Evolutionary conservation across 1,140 invertebrate genomes (phyloP), one percentile per base, ranked within the genome.

Genomic region (silkworm (Bombyx mori)): DNA sequence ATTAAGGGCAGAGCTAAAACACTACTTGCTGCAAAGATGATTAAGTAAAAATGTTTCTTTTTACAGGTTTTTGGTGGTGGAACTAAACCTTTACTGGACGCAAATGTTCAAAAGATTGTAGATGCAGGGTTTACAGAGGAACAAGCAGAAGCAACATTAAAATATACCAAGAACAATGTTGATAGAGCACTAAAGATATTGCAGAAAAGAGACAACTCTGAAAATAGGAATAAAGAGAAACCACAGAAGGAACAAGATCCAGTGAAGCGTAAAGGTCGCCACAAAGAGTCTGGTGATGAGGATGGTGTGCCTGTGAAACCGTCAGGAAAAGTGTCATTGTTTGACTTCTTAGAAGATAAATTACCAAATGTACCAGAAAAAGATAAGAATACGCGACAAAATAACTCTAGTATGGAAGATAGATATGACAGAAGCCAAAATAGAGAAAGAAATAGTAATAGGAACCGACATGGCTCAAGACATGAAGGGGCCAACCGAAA

Each of bases 271-370:
- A 91, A 90, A 70, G 89, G 82, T 42, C 82, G 91, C 35, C 81
- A 82, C 53, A 86, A 80, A 60, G 88, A 89, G 7, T 63, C 62
- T 52, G 90, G 89, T 61, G 93, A 91, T 70, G 90, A 92, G 68
- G 89, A 89, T 57, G 90, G 89, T 56, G 89, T 90, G 51, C 89
- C 89, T 4, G 82, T 90, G 22, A 96, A 95, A 82, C 95, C 95
- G 3, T 94, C 93, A 56, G 94, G 93, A 18, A 95, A 94, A 78
- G 92, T 96, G 1, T 96, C 94, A 1, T 82, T 97, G 2, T 97
- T 97, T 87, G 95, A 96, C 80, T 97, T 96, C 75, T 88, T 97
- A 5, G 94, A 95, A 76, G 92, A 94, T 66, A 95, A 95, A 88
- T 86, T 97, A 26, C 93, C 93, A 51, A 87, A 91, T 58, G 89